Conservation (phyloP, 2,888 invertebrate species). For the Panopea generosa region DNA sequence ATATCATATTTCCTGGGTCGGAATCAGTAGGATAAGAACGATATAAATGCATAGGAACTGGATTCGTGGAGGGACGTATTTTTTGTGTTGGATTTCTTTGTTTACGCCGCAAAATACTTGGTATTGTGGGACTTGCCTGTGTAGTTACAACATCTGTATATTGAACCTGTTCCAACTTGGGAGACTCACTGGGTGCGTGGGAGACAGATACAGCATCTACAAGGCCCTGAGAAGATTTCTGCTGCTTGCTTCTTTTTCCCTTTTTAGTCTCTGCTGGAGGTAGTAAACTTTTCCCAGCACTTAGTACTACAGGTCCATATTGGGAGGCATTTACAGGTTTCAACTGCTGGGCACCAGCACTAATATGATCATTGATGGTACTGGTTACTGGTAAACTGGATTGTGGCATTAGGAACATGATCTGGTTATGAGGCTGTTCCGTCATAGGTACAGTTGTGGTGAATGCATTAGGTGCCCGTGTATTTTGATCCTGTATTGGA, state of each 20-base stretch:
- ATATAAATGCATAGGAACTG: constrained; percentile 42
- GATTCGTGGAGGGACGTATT: neutral
- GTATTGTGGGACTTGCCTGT: neutral
- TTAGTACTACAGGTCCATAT: neutral
- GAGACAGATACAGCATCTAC: no score
- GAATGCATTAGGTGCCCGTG: no score
- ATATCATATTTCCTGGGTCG: neutral
- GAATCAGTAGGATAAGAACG: constrained; percentile 9
- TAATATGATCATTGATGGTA: neutral
- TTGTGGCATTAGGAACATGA: constrained; percentile 27
- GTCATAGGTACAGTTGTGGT: neutral
- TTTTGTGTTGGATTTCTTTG: neutral
- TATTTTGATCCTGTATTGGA: neutral
- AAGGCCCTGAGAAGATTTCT: neutral
- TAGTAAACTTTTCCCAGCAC: neutral
- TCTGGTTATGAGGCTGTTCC: constrained; percentile 12
- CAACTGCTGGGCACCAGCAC: no score
- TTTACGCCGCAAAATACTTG: constrained; percentile 16
- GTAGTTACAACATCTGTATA: no score
- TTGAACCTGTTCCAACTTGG: no score
- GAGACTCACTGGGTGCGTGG: no score
- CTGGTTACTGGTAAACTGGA: neutral
- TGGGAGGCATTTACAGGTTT: neutral
- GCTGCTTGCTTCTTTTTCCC: neutral
- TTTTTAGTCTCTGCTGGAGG: no score